These are phyloP conservation scores for Vimba vimba DNA, from an alignment of 2,113 vertebrate species.

Conservation along the genomic window DNA sequence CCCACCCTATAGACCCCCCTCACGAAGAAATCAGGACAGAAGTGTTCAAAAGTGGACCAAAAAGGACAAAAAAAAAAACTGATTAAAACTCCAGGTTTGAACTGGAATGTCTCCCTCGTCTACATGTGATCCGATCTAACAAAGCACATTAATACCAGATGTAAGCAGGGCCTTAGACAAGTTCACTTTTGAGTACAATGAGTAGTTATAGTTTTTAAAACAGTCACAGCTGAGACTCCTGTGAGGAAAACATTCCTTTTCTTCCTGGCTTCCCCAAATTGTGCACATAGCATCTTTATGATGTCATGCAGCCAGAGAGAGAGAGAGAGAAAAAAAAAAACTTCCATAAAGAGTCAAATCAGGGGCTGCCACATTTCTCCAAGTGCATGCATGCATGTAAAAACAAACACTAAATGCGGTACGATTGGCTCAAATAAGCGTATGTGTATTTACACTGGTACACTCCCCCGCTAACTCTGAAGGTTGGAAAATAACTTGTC, in stretches of 20 bases:
- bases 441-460: background rate
- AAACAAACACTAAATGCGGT: background rate
- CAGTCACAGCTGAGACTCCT: background rate
- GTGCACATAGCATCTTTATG: conserved; percentile 35
- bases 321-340: background rate
- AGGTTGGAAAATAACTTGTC: background rate
- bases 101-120: too few species aligned
- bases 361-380: background rate
- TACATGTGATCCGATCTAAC: too few species aligned
- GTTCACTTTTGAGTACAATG: background rate
- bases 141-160: too few species aligned
- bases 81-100: too few species aligned
- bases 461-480: background rate
- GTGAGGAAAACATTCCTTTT: conserved; percentile 1
- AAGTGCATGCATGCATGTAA: background rate
- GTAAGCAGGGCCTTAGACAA: background rate
- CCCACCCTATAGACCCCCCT: too few species aligned
- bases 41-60: too few species aligned
- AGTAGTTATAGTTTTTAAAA: background rate
- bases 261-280: conserved; percentile 43
- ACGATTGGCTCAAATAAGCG: background rate
- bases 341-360: conserved; percentile 38
- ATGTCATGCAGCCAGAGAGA: conserved; percentile 31
- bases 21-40: too few species aligned
- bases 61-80: too few species aligned